Base-by-base conservation (phyloP, 2,888 invertebrate species). In the Melikaiella ostensackeni region DNA sequence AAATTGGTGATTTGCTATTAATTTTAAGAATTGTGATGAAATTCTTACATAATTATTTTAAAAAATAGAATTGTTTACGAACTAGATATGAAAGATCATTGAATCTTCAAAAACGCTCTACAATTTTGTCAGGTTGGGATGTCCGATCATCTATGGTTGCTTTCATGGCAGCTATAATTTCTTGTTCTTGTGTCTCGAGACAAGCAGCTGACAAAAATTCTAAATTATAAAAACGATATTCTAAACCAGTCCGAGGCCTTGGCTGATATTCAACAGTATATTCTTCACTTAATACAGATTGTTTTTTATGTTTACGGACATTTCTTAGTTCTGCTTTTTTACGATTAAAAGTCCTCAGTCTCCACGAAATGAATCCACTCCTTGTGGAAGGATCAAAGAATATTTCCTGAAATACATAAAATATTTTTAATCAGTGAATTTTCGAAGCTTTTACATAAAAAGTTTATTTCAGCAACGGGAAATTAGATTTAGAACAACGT, bases 351-450 rank as follows among this genome's bases (percentile, higher is more conserved):
- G 62, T 62, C 4, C n/a, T 33, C n/a, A 62, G 35, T 33, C 30
- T 30, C 33, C 62, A 62, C 7, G 62, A 30, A 35, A 62, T 62
- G 19, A 8, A 35, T 8, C 62, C 62, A 33, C 33, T 62, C n/a
- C 62, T 62, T 21, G 35, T n/a, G 16, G 19, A 9, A n/a, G 62
- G 62, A 35, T 62, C 62, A 35, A 62, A 62, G 19, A 62, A 62
- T 33, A 30, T 33, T 35, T 62, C 33, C 62, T 62, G 62, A 2
- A 19, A 35, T n/a, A 30, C 8, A 61, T 4, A 35, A 62, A 30
- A 1, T 27, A 8, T 74, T 21, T n/a, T 57, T 0, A 46, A 38
- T 38, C 3, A 38, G 38, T 11, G 0, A 38, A 0, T 38, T 11
- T 38, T 38, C 38, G 13, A 38, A 38, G 1, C 11, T 11, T 0